Evolutionary conservation across 2,113 vertebrate species (phyloP).

Genomic region (Corythoichthys intestinalis): DNA sequence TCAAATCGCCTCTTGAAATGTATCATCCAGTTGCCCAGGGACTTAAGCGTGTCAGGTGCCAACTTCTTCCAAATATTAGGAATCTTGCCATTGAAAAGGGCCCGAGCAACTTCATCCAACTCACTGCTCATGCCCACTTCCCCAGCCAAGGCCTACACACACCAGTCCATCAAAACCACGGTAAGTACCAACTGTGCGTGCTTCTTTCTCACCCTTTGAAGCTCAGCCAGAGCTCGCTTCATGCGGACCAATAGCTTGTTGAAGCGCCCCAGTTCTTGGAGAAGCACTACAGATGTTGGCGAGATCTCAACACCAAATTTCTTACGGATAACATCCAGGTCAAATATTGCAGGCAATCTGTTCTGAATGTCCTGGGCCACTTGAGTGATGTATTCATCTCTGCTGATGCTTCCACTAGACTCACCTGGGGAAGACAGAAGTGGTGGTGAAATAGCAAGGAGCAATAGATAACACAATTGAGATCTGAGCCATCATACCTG

Average conservation of each 20-base stretch:
- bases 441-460: not conserved
- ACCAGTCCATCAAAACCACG: not conserved
- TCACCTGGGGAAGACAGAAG: slow-evolving; percentile 72
- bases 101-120: slow-evolving; percentile 83
- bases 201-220: slow-evolving; percentile 65
- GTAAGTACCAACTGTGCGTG: not conserved
- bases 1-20: slow-evolving; percentile 82
- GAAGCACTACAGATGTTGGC: slow-evolving; percentile 83
- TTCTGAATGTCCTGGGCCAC: slow-evolving; percentile 87
- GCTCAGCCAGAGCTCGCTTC: slow-evolving; percentile 52
- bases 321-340: slow-evolving; percentile 81
- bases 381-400: slow-evolving; percentile 85
- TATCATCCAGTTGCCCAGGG: slow-evolving; percentile 90
- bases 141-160: slow-evolving; percentile 85
- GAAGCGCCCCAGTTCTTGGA: slow-evolving; percentile 91
- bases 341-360: slow-evolving; percentile 81
- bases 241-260: slow-evolving; percentile 83
- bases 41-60: slow-evolving; percentile 89
- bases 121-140: slow-evolving; percentile 96
- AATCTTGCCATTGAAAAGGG: slow-evolving; percentile 86
- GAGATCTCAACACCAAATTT: slow-evolving; percentile 68
- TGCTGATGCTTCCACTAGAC: slow-evolving; percentile 75
- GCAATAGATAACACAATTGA: not conserved
- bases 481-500: slow-evolving; percentile 65
- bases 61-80: slow-evolving; percentile 87